A percentile compares a stretch with the other conserved stretches of the same genome.
These are phyloP conservation scores for Dorcus hopei DNA, from an alignment of 2,888 invertebrate species.

Conservation along the genomic window DNA sequence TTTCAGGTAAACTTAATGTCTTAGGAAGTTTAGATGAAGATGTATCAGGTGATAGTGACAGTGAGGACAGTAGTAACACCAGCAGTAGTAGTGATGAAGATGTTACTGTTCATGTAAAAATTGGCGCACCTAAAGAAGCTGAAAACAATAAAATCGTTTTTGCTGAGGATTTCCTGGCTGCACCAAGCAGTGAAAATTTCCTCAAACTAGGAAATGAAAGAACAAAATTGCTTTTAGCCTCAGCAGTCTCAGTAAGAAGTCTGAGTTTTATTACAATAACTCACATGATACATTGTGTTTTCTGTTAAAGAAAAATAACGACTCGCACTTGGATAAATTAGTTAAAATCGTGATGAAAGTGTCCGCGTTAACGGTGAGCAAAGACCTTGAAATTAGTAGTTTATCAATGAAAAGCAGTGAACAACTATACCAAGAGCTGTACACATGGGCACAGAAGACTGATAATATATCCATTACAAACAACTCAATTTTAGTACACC, in stretches of 20 bases:
- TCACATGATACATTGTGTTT: background rate
- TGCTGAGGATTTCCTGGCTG: conserved; percentile 47
- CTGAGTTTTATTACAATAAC: background rate
- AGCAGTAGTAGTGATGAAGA: conserved; percentile 35
- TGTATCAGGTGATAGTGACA: conserved; percentile 49
- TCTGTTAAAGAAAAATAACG: conserved; percentile 29
- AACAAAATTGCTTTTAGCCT: conserved; percentile 35
- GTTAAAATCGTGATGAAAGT: conserved; percentile 54
- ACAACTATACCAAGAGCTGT: conserved; percentile 54
- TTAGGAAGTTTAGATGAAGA: conserved; percentile 63
- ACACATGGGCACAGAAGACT: conserved; percentile 51
- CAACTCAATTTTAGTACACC: conserved; percentile 62
- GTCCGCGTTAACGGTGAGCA: conserved; percentile 55
- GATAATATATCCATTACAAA: conserved; percentile 56
- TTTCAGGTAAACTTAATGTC: conserved; percentile 49
- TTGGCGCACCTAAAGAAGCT: conserved; percentile 32
- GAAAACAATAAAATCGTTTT: background rate
- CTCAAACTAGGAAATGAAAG: conserved; percentile 49
- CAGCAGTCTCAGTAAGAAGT: conserved; percentile 40
- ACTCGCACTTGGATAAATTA: conserved; percentile 42
- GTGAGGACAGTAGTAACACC: conserved; percentile 37
- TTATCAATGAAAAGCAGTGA: conserved; percentile 50
- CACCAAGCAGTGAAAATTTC: conserved; percentile 52
- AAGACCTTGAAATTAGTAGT: conserved; percentile 50
- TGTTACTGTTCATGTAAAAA: conserved; percentile 23